These are phyloP conservation scores for Patella depressa DNA, from an alignment of 2,888 invertebrate genomes.

Conservation along the genomic window DNA sequence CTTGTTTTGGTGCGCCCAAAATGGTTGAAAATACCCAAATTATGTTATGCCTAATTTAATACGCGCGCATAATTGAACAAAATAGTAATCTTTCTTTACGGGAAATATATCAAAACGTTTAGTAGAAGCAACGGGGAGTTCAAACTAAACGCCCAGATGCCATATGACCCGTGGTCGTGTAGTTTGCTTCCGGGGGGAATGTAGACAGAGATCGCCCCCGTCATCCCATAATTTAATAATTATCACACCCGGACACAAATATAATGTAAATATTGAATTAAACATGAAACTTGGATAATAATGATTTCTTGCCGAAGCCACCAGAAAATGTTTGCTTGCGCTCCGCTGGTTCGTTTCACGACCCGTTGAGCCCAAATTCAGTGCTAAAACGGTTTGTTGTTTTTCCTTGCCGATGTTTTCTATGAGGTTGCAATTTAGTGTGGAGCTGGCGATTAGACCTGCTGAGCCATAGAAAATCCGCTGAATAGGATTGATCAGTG, in stretches of 20 bases:
- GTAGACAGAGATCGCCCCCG: not conserved
- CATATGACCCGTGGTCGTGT: not conserved
- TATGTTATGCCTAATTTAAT: too few species aligned
- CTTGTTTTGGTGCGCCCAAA: too few species aligned
- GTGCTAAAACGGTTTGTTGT: constrained; percentile 13
- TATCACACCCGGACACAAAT: not conserved
- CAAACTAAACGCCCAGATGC: not conserved
- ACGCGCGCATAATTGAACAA: too few species aligned
- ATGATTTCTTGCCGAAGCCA: constrained; percentile 2
- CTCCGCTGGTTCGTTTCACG: constrained; percentile 5
- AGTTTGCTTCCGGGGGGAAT: not conserved
- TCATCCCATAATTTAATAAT: not conserved
- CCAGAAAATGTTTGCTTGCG: not conserved
- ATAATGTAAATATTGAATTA: constrained; percentile 10
- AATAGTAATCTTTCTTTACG: too few species aligned
- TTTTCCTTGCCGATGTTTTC: constrained; percentile 3
- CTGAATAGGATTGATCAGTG: constrained; percentile 18
- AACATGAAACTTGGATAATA: not conserved
- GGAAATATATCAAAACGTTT: too few species aligned
- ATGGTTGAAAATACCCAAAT: too few species aligned
- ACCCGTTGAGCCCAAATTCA: constrained; percentile 2
- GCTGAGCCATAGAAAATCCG: constrained; percentile 25
- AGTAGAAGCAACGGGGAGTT: not conserved
- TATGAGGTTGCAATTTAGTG: constrained; percentile 24
- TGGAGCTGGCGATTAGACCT: constrained; percentile 22